Evolutionary conservation across 2,113 vertebrate genomes (phyloP).

Genomic region (Bagarius yarrelli): DNA sequence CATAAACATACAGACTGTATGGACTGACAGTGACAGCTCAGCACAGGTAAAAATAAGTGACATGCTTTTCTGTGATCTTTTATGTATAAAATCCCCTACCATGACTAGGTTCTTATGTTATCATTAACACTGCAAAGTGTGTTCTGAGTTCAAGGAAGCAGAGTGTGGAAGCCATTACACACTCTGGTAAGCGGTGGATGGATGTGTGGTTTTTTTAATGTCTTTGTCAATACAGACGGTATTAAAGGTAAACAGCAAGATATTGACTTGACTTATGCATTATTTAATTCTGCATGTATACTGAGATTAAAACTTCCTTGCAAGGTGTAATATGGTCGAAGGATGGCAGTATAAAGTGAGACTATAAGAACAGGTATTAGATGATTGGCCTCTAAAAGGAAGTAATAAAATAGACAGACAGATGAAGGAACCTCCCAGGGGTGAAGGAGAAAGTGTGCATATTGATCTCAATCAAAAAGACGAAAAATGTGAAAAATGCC

Average conservation of each 20-base stretch:
- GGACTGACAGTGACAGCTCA: neutral
- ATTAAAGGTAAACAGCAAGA: slow-evolving; percentile 3
- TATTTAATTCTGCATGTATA: slow-evolving; percentile 12
- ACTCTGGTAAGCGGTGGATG: neutral
- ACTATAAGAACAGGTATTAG: neutral
- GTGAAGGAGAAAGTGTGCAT: neutral
- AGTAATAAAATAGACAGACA: neutral
- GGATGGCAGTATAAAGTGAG: neutral
- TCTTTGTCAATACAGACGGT: neutral
- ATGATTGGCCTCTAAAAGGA: slow-evolving; percentile 9
- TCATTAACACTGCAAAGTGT: neutral
- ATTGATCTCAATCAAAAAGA: neutral
- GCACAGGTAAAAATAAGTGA: neutral
- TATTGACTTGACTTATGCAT: slow-evolving; percentile 14
- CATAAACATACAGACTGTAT: neutral
- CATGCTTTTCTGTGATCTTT: neutral
- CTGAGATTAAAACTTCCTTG: neutral
- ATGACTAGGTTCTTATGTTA: neutral
- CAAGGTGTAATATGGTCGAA: neutral
- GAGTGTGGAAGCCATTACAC: neutral
- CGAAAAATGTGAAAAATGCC: neutral
- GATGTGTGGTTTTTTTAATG: neutral
- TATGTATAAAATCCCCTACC: neutral
- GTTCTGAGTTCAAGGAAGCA: neutral
- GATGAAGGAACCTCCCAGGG: neutral